These are phyloP conservation scores for Euwallacea fornicatus DNA, from an alignment of 1,140 invertebrate genomes.

Conservation along the genomic window DNA sequence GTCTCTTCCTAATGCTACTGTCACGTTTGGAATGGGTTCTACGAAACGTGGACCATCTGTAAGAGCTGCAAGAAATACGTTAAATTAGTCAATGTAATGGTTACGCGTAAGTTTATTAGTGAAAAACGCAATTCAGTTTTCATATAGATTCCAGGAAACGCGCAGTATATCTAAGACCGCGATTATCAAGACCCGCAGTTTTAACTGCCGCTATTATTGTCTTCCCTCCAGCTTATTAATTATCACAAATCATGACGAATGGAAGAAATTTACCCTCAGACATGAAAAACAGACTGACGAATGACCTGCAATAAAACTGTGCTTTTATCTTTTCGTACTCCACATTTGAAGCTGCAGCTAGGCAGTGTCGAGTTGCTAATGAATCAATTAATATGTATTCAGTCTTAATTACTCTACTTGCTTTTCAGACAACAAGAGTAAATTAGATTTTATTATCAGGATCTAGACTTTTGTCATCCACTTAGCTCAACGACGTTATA, in stretches of 20 bases:
- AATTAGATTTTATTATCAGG: slow-evolving; percentile 22
- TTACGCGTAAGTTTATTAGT: background rate
- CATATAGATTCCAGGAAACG: background rate
- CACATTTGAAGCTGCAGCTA: slow-evolving; percentile 24
- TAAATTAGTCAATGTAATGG: background rate
- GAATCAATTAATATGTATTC: slow-evolving; percentile 39
- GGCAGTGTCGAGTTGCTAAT: slow-evolving; percentile 29
- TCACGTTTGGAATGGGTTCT: slow-evolving; percentile 85
- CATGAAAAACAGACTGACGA: slow-evolving; percentile 29
- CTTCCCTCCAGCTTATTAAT: slow-evolving; percentile 32
- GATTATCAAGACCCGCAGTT: slow-evolving; percentile 7
- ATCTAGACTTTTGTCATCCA: background rate
- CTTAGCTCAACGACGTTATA: too few species aligned
- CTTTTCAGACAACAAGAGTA: slow-evolving; percentile 15
- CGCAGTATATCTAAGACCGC: background rate
- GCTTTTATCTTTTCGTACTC: slow-evolving; percentile 31
- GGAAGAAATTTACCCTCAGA: slow-evolving; percentile 29
- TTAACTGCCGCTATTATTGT: slow-evolving; percentile 22
- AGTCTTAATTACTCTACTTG: slow-evolving; percentile 34
- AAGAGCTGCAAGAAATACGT: slow-evolving; percentile 66
- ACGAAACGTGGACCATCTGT: slow-evolving; percentile 82
- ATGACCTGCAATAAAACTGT: slow-evolving; percentile 33
- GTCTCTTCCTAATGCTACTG: slow-evolving; percentile 82
- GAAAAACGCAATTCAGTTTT: background rate
- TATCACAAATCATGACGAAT: slow-evolving; percentile 39